Conservation (phyloP, 2,888 invertebrate genomes). For the Galerucella calmariensis region DNA sequence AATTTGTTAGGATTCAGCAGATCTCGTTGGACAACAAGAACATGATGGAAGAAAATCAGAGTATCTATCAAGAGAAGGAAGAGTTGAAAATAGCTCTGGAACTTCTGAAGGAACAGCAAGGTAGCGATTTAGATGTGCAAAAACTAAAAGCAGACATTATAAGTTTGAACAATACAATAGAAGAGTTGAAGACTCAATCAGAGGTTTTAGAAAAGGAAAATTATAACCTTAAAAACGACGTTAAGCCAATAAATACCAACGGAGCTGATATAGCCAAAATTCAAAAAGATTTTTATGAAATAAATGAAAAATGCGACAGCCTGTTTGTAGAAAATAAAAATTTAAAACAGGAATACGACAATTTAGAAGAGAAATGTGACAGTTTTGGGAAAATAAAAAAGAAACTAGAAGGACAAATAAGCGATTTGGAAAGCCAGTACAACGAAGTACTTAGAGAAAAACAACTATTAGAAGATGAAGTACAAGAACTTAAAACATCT, state of each 20-base stretch:
- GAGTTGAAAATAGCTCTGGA: conserved; percentile 56
- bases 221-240: conserved; percentile 21
- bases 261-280: conserved; percentile 44
- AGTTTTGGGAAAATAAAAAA: conserved; percentile 52
- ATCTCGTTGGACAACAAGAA: conserved; percentile 57
- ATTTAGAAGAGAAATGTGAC: conserved; percentile 51
- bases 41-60: conserved; percentile 57
- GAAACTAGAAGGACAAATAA: conserved; percentile 54
- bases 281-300: conserved; percentile 52
- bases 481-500: conserved; percentile 61
- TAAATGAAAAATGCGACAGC: conserved; percentile 52
- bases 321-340: conserved; percentile 53
- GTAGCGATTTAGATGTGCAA: conserved; percentile 30
- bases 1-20: conserved; percentile 50
- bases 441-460: conserved; percentile 59
- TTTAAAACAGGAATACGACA: conserved; percentile 49
- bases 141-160: conserved; percentile 32
- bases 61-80: conserved; percentile 52
- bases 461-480: conserved; percentile 60
- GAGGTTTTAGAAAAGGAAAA: conserved; percentile 16
- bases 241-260: conserved; percentile 21
- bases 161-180: conserved; percentile 29
- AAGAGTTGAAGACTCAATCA: conserved; percentile 31
- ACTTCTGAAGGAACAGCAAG: conserved; percentile 50
- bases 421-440: conserved; percentile 58